Evolutionary conservation across 1,140 invertebrate species (phyloP).

Genomic region (Halyomorpha halys): DNA sequence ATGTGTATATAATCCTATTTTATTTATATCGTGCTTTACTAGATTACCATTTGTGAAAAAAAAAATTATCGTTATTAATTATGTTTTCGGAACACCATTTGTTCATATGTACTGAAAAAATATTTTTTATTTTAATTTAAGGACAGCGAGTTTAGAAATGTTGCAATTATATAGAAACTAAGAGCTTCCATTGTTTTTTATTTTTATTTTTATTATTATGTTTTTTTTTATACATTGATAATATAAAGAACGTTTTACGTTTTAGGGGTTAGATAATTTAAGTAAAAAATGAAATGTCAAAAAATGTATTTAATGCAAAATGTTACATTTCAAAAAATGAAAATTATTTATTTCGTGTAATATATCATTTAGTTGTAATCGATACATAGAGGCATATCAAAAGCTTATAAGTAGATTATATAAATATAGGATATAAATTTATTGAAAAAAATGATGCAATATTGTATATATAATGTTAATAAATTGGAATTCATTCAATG

Average conservation of each 20-base stretch:
- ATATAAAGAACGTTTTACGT: neutral
- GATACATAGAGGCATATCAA: constrained; percentile 5
- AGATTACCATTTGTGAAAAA: constrained; percentile 14
- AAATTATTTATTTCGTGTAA: constrained; percentile 18
- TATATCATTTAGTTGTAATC: constrained; percentile 13
- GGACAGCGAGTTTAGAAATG: neutral
- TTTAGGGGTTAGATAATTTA: neutral
- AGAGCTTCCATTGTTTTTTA: constrained; percentile 1
- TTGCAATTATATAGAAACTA: constrained; percentile 3
- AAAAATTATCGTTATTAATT: neutral
- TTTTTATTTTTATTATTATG: neutral
- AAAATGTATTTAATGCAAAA: constrained; percentile 10
- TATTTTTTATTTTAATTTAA: neutral
- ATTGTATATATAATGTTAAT: constrained; percentile 10
- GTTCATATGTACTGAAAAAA: constrained; percentile 1
- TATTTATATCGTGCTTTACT: constrained; percentile 20
- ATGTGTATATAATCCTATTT: constrained; percentile 3
- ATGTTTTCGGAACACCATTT: neutral
- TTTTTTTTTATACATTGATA: neutral
- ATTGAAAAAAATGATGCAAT: constrained; percentile 5
- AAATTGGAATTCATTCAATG: neutral
- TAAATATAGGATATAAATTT: neutral
- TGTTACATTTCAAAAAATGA: constrained; percentile 16
- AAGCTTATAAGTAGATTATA: constrained; percentile 5
- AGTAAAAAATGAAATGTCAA: constrained; percentile 7